Evolutionary conservation across 2,888 invertebrate species (phyloP).

Genomic region (Cancer borealis): DNA sequence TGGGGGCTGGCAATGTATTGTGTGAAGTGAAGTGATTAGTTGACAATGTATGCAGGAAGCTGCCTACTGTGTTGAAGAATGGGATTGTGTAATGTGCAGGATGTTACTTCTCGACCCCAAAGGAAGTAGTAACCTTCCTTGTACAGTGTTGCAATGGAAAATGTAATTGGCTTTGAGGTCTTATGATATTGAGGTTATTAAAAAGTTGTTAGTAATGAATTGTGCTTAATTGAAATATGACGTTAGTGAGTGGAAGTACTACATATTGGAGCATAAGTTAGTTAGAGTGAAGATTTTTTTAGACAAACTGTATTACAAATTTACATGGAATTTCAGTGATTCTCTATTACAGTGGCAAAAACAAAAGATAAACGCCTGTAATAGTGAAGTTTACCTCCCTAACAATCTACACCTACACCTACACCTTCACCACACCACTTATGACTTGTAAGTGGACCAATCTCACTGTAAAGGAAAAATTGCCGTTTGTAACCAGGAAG

Average conservation of each 20-base stretch:
- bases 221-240: background rate
- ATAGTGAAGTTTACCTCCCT: background rate
- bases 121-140: slow-evolving; percentile 1
- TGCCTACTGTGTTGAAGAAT: slow-evolving; percentile 47
- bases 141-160: background rate
- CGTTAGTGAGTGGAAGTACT: background rate
- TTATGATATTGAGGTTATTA: background rate
- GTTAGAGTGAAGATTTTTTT: background rate
- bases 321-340: background rate
- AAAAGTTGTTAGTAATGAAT: background rate
- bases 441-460: too few relatives aligned
- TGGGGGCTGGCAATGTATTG: slow-evolving; percentile 46
- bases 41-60: slow-evolving; percentile 64
- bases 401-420: background rate
- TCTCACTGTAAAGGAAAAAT: too few relatives aligned
- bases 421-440: background rate
- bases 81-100: slow-evolving; percentile 56
- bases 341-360: background rate
- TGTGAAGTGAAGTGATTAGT: slow-evolving; percentile 42
- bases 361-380: background rate
- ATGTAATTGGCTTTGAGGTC: background rate
- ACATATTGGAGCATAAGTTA: background rate
- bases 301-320: background rate
- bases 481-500: too few relatives aligned
- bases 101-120: slow-evolving; percentile 11